Conservation (phyloP, 2,797 vertebrate species). For the Tapirus indicus region DNA sequence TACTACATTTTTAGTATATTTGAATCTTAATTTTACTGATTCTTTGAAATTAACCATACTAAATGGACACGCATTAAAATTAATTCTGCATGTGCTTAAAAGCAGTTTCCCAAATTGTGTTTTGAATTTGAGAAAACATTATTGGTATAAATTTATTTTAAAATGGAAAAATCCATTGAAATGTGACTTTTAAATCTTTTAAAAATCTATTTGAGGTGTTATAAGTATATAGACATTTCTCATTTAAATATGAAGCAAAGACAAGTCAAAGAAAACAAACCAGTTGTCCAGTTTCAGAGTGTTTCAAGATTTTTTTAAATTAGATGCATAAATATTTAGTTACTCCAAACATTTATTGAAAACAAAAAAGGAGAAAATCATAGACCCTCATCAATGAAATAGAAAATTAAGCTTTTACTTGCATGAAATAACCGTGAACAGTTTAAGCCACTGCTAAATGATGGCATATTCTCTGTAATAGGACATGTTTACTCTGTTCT, state of each 20-base stretch:
- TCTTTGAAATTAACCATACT: neutral
- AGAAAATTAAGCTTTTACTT: constrained; percentile 22
- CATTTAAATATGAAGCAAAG: constrained; percentile 1
- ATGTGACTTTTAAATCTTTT: neutral
- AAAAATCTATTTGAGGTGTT: neutral
- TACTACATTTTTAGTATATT: neutral
- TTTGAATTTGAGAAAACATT: neutral
- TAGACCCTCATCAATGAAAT: neutral
- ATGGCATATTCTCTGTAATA: constrained; percentile 11
- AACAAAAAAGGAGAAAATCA: neutral
- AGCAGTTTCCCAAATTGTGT: constrained; percentile 2
- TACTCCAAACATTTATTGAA: constrained; percentile 45
- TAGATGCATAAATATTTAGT: neutral
- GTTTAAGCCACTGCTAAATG: constrained; percentile 10
- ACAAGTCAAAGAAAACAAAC: neutral
- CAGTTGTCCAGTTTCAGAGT: neutral
- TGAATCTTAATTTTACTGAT: neutral
- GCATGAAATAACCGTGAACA: neutral
- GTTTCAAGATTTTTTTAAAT: neutral
- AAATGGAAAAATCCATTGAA: neutral
- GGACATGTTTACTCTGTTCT: constrained; percentile 55
- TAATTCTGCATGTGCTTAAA: neutral
- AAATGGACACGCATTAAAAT: neutral
- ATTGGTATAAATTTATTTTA: constrained; percentile 1
- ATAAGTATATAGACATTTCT: neutral